Percentiles rank a stretch among this genome's conserved stretches.
Conservation (phyloP, 2,797 vertebrate genomes). For the Cossypha dichroa region DNA sequence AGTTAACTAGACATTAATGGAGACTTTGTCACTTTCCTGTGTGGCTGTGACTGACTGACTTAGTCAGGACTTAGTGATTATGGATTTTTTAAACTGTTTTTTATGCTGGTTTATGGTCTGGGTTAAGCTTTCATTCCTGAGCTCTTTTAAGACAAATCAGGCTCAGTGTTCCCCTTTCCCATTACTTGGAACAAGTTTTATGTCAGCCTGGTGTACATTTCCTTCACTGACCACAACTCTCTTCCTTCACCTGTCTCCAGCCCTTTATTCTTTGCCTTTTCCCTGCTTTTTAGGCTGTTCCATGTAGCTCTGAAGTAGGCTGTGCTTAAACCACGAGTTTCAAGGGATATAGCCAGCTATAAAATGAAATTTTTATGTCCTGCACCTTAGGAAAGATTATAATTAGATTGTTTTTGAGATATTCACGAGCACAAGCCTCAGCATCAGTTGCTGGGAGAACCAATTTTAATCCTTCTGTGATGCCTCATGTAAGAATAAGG, state of each 20-base stretch:
- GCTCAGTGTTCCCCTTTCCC: background rate
- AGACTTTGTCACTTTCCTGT: background rate
- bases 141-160: background rate
- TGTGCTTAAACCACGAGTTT: background rate
- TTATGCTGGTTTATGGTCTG: background rate
- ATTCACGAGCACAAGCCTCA: background rate
- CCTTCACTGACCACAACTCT: background rate
- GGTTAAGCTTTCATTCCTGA: background rate
- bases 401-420: background rate
- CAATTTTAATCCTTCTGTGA: background rate
- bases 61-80: background rate
- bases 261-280: background rate
- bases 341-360: background rate
- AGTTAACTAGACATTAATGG: background rate
- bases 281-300: background rate
- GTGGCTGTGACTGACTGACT: background rate
- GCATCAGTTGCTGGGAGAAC: background rate
- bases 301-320: background rate
- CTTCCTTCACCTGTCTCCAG: background rate
- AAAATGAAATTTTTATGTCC: background rate
- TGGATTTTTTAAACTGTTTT: background rate
- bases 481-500: background rate
- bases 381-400: background rate
- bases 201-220: background rate
- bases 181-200: background rate